A percentile compares a stretch with the other conserved stretches of the same genome.
phyloP scores from a whole-genome alignment of 2,113 vertebrate genomes.

The Trochalopteron elliotii region DNA sequence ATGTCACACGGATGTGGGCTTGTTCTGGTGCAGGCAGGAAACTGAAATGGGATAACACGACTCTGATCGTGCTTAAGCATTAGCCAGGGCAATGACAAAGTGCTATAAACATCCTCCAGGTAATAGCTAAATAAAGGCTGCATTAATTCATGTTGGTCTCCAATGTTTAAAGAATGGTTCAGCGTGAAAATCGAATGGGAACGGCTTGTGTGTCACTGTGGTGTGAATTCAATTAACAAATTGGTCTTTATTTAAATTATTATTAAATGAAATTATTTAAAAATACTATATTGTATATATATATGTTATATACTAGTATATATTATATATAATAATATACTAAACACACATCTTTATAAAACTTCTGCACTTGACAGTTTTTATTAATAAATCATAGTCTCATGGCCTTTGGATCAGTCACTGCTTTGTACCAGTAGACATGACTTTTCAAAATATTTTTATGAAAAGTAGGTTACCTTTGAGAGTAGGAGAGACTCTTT shows the following conservation, averaged over 20 bases:
- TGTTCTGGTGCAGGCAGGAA: background rate
- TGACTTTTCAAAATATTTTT: background rate
- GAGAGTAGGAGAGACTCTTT: background rate
- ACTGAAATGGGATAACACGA: background rate
- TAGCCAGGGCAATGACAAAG: background rate
- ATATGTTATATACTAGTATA: too few species aligned
- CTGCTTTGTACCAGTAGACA: background rate
- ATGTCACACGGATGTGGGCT: background rate
- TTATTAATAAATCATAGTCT: background rate
- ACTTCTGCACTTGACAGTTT: background rate
- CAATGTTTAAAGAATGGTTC: background rate
- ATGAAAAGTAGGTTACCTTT: background rate
- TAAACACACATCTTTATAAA: background rate
- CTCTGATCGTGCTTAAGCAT: background rate
- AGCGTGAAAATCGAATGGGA: background rate
- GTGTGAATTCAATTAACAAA: background rate
- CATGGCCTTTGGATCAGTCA: background rate
- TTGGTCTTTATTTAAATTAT: background rate
- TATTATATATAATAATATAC: too few species aligned
- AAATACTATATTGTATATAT: background rate
- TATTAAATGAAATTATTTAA: too few species aligned
- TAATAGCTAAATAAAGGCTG: background rate
- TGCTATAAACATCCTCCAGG: background rate
- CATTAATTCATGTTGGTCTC: background rate
- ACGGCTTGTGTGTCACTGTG: background rate